Percentiles rank a stretch among this genome's conserved stretches.
Evolutionary conservation across 2,888 invertebrate species (phyloP).

Genomic region (Melinopterus prodromus): DNA sequence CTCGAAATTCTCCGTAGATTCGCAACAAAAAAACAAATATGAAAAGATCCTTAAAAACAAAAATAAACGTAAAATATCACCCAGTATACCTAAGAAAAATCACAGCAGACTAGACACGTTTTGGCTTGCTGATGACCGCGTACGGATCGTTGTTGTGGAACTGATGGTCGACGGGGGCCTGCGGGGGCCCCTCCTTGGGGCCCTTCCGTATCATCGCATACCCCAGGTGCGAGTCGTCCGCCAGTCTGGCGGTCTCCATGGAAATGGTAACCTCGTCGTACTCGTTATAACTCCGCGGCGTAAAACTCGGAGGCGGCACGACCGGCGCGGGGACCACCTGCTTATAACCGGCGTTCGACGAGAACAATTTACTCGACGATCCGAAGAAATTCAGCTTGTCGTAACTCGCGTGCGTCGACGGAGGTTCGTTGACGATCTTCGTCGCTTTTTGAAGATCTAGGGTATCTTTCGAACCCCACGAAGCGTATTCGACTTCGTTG

Average conservation of each 20-base stretch:
- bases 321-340: conserved; percentile 68
- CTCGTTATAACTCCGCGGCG: conserved; percentile 68
- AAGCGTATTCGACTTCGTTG: conserved; percentile 59
- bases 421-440: conserved; percentile 63
- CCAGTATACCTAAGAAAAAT: conserved; percentile 29
- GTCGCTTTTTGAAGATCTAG: conserved; percentile 62
- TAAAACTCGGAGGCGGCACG: conserved; percentile 58
- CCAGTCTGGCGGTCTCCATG: conserved; percentile 74
- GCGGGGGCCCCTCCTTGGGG: conserved; percentile 59
- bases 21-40: too few species aligned
- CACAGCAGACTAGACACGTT: conserved; percentile 72
- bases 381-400: conserved; percentile 85
- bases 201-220: conserved; percentile 80
- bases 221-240: conserved; percentile 83
- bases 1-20: too few species aligned
- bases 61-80: conserved; percentile 14
- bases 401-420: conserved; percentile 66
- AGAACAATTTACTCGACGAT: conserved; percentile 72
- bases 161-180: conserved; percentile 66
- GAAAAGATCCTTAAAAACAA: not conserved
- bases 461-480: conserved; percentile 56
- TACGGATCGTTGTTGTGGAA: conserved; percentile 81
- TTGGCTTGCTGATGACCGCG: conserved; percentile 85
- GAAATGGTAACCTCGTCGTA: conserved; percentile 76
- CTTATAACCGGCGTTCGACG: conserved; percentile 74